phyloP scores from a whole-genome alignment of 2,113 vertebrate genomes.

The Loxodonta africana region DNA sequence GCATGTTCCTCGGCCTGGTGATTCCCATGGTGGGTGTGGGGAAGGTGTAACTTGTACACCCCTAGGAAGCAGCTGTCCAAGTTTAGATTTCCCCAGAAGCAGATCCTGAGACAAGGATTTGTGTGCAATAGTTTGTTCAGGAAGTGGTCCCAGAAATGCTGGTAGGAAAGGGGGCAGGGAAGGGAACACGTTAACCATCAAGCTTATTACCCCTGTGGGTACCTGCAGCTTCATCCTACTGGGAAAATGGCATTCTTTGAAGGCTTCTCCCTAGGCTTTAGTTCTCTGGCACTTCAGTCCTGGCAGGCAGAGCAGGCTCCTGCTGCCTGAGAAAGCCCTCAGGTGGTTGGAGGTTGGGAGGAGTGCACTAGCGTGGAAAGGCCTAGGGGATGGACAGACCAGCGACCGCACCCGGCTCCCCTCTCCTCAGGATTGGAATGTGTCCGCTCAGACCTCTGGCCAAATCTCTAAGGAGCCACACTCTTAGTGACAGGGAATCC shows the following conservation, averaged over 20 bases:
- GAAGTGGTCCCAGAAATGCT: neutral
- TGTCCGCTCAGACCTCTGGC: rapidly evolving
- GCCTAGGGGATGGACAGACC: too few relatives aligned
- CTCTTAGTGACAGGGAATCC: neutral
- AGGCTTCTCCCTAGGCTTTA: neutral
- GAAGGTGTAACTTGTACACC: too few relatives aligned
- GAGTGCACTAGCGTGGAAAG: too few relatives aligned
- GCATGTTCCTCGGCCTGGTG: neutral
- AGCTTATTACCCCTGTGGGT: neutral
- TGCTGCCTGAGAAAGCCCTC: neutral
- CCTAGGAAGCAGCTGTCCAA: neutral
- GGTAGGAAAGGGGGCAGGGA: neutral
- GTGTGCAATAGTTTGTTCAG: neutral
- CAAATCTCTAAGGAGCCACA: neutral
- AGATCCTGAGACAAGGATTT: neutral
- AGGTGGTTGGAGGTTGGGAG: neutral
- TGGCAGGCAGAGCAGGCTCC: too few relatives aligned
- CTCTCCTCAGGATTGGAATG: too few relatives aligned
- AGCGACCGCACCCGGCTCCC: too few relatives aligned
- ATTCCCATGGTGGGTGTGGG: neutral
- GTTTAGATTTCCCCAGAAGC: neutral
- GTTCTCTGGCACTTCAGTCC: neutral
- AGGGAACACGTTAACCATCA: too few relatives aligned
- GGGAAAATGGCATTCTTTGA: neutral
- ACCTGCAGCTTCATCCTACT: neutral